These are phyloP conservation scores for Hippopotamyrus pictus DNA, from an alignment of 2,797 vertebrate species.

Conservation along the genomic window DNA sequence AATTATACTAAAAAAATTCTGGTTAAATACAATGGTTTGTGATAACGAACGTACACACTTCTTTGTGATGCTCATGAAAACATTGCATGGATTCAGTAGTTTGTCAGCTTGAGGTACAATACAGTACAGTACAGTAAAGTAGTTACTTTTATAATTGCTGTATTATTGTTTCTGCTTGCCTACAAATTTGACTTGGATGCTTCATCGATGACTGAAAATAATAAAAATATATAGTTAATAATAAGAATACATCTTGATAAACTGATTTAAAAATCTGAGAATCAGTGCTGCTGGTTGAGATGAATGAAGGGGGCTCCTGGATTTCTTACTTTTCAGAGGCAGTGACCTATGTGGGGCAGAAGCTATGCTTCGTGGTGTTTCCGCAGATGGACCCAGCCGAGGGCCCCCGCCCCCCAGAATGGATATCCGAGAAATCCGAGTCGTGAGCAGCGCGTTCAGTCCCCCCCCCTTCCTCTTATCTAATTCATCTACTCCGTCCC, in stretches of 20 bases:
- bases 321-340: conserved; percentile 62
- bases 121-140: neutral
- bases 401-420: conserved; percentile 51
- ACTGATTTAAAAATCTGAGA: neutral
- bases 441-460: conserved; percentile 47
- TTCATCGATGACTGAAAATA: neutral
- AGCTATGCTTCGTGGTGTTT: conserved; percentile 90
- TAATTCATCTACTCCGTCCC: neutral
- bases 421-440: conserved; percentile 49
- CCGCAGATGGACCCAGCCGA: conserved; percentile 74
- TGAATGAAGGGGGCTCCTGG: neutral
- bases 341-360: conserved; percentile 79
- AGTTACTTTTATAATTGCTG: neutral
- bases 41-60: neutral
- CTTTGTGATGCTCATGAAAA: neutral
- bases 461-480: conserved; percentile 29
- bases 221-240: neutral
- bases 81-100: neutral
- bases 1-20: neutral
- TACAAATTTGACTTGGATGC: neutral
- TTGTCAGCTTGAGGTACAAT: neutral
- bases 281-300: neutral
- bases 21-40: neutral
- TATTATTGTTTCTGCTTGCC: neutral
- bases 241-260: neutral